Conservation (phyloP, 2,888 invertebrate genomes). For the Bimastos eiseni region DNA sequence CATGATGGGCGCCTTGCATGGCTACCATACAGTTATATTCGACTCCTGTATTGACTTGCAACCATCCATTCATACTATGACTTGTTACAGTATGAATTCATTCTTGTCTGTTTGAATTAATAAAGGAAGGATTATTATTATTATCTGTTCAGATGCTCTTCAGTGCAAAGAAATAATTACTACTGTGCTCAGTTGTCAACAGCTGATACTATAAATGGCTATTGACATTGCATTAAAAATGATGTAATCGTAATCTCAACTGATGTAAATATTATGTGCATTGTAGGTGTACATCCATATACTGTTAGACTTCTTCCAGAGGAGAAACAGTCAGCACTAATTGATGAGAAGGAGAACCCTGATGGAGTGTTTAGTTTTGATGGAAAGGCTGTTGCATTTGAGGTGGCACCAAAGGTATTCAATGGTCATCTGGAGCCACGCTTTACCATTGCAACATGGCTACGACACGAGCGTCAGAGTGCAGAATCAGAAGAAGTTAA, state of each 20-base stretch:
- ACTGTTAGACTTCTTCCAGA: constrained; percentile 9
- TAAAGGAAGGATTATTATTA: neutral
- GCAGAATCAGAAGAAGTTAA: constrained; percentile 66
- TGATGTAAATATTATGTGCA: too few species aligned
- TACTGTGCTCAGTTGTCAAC: neutral
- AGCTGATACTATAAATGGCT: neutral
- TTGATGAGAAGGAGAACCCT: constrained; percentile 75
- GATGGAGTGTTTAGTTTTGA: constrained; percentile 95
- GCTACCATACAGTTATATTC: too few species aligned
- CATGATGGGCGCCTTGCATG: too few species aligned
- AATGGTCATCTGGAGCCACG: constrained; percentile 69
- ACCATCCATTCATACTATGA: too few species aligned
- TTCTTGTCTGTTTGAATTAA: too few species aligned
- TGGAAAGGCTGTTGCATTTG: constrained; percentile 82
- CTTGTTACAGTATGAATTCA: too few species aligned
- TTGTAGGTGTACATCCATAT: neutral
- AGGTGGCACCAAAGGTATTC: constrained; percentile 51
- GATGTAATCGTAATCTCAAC: too few species aligned
- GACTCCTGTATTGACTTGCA: too few species aligned
- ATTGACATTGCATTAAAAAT: neutral
- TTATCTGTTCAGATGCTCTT: neutral
- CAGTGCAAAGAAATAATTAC: neutral
- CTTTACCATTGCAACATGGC: constrained; percentile 91
- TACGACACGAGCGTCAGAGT: constrained; percentile 78
- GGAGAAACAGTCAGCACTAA: constrained; percentile 70